These are phyloP conservation scores for Agriopis aurantiaria DNA, from an alignment of 2,888 invertebrate species.

Conservation along the genomic window DNA sequence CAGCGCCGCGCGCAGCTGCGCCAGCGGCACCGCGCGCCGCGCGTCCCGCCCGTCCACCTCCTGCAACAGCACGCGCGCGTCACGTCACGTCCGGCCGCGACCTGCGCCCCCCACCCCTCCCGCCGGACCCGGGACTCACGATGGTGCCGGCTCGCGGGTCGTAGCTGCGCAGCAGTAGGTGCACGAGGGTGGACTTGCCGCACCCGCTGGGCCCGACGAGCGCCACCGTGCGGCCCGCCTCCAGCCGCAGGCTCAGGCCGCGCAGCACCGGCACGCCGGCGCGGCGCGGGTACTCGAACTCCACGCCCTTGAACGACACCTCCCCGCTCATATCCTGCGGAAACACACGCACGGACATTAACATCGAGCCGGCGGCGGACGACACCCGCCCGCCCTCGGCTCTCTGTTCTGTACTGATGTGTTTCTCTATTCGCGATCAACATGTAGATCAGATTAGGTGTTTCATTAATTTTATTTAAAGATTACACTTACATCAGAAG, in stretches of 20 bases:
- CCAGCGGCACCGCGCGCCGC: slow-evolving; percentile 86
- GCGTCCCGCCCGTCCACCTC: slow-evolving; percentile 86
- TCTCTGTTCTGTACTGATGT: too few species aligned
- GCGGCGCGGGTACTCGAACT: slow-evolving; percentile 93
- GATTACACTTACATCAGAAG: too few species aligned
- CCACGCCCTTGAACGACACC: slow-evolving; percentile 87
- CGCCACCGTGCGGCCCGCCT: slow-evolving; percentile 90
- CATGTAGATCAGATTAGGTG: too few species aligned
- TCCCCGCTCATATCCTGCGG: slow-evolving; percentile 87
- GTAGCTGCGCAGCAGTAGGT: slow-evolving; percentile 91
- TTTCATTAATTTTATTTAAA: too few species aligned
- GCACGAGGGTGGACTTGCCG: slow-evolving; percentile 93
- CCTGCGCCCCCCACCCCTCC: slow-evolving; percentile 40
- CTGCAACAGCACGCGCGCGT: slow-evolving; percentile 70
- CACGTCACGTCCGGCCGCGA: slow-evolving; percentile 79
- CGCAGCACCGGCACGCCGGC: slow-evolving; percentile 89
- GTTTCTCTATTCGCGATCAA: too few species aligned
- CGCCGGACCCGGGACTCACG: slow-evolving; percentile 58
- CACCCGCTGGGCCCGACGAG: slow-evolving; percentile 91
- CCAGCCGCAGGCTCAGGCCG: slow-evolving; percentile 87
- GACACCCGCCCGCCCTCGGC: too few species aligned
- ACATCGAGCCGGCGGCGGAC: too few species aligned
- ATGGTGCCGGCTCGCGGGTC: slow-evolving; percentile 88
- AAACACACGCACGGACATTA: background rate
- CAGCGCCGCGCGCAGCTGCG: slow-evolving; percentile 89